phyloP scores from a whole-genome alignment of 2,888 invertebrate species.

The Diarsia brunnea region DNA sequence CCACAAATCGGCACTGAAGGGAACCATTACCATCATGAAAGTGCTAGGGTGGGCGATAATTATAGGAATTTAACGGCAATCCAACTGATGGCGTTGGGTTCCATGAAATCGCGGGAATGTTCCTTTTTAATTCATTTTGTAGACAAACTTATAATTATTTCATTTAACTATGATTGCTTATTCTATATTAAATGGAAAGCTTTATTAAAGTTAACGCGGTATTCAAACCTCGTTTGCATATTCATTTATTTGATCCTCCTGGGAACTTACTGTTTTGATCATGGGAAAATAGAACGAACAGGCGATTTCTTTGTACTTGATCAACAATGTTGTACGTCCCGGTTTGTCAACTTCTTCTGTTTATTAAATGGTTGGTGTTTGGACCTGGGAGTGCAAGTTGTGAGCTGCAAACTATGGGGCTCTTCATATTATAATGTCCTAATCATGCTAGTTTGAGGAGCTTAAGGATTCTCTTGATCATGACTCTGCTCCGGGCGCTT shows the following conservation, averaged over 20 bases:
- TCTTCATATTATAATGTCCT: neutral
- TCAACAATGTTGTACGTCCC: neutral
- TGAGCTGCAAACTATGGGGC: neutral
- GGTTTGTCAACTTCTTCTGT: neutral
- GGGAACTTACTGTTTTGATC: slow-evolving; percentile 16
- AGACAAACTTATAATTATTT: slow-evolving; percentile 20
- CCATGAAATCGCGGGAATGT: slow-evolving; percentile 36
- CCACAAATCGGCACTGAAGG: slow-evolving; percentile 17
- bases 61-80: slow-evolving; percentile 58
- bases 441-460: neutral
- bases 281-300: slow-evolving; percentile 17
- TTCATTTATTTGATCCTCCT: slow-evolving; percentile 14
- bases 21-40: slow-evolving; percentile 43
- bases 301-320: slow-evolving; percentile 28
- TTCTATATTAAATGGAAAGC: slow-evolving; percentile 33
- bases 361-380: neutral
- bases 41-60: slow-evolving; percentile 44
- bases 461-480: too few relatives aligned
- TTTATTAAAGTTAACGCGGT: neutral
- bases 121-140: slow-evolving; percentile 39
- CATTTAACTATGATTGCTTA: neutral
- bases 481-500: too few relatives aligned
- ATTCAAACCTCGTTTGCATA: slow-evolving; percentile 19
- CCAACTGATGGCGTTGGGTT: slow-evolving; percentile 31
- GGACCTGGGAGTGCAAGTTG: too few relatives aligned